A percentile compares a stretch with the other conserved stretches of the same genome.
Conservation (phyloP, 2,888 invertebrate genomes). For the Tenthredo mesomela region DNA sequence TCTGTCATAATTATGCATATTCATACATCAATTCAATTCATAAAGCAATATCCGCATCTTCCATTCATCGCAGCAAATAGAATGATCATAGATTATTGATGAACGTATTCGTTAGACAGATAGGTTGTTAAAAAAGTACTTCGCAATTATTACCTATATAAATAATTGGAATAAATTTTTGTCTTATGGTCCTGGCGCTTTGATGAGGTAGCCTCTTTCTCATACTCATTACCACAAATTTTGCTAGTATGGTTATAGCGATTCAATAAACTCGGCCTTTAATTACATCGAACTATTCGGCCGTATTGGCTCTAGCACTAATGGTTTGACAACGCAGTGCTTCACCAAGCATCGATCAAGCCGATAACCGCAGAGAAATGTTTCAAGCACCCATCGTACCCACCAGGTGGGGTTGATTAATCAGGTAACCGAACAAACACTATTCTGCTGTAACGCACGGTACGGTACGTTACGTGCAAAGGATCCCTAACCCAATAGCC, state of each 20-base stretch:
- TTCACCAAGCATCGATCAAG: slow-evolving; percentile 37
- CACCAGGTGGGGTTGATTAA: slow-evolving; percentile 39
- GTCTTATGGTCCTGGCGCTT: not conserved
- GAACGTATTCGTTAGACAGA: not conserved
- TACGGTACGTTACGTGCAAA: not conserved
- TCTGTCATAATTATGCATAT: not conserved
- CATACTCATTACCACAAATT: not conserved
- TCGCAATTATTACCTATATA: not conserved
- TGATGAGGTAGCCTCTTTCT: not conserved
- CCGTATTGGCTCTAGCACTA: slow-evolving; percentile 7
- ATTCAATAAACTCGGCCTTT: slow-evolving; percentile 31
- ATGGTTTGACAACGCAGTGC: slow-evolving; percentile 42
- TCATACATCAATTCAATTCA: not conserved
- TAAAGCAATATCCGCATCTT: not conserved
- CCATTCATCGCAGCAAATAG: not conserved
- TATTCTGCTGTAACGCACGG: not conserved
- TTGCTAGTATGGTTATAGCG: not conserved
- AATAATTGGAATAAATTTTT: not conserved
- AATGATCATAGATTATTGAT: not conserved
- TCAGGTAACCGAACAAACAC: slow-evolving; percentile 25
- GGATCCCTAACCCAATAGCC: not conserved
- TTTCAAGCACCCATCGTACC: slow-evolving; percentile 39
- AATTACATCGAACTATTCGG: slow-evolving; percentile 26
- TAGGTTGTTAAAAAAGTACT: not conserved
- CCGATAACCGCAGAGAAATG: slow-evolving; percentile 46